phyloP scores from a whole-genome alignment of 2,797 vertebrate genomes.

The Arnoldichthys spilopterus region DNA sequence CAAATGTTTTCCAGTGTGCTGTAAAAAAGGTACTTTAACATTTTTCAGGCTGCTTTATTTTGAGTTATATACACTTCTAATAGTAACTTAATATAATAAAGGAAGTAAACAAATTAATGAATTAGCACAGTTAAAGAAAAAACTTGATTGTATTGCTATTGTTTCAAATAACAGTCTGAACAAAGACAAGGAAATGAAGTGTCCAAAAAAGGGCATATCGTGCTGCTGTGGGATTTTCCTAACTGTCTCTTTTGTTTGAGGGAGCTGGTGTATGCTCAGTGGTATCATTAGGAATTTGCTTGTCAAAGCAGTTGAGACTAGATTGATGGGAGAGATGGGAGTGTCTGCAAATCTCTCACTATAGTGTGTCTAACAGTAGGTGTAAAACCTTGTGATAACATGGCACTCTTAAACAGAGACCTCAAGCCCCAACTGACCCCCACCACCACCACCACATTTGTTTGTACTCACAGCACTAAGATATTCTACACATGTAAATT shows the following conservation, averaged over 20 bases:
- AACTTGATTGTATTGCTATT: slow-evolving; percentile 1
- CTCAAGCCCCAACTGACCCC: neutral
- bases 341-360: slow-evolving; percentile 67
- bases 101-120: neutral
- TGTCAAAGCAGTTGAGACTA: slow-evolving; percentile 74
- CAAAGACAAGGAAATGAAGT: slow-evolving; percentile 31
- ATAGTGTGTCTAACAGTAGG: slow-evolving; percentile 35
- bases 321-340: slow-evolving; percentile 68
- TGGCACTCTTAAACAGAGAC: neutral
- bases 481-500: slow-evolving; percentile 21
- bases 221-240: slow-evolving; percentile 73
- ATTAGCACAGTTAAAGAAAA: neutral
- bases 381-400: slow-evolving; percentile 29
- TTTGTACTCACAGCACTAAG: slow-evolving; percentile 20
- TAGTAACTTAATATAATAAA: no score
- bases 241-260: slow-evolving; percentile 77
- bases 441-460: neutral
- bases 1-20: no score
- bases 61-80: no score
- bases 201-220: neutral
- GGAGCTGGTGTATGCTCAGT: slow-evolving; percentile 67
- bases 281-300: slow-evolving; percentile 67
- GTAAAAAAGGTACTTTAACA: no score
- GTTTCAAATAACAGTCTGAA: slow-evolving; percentile 25
- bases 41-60: no score